phyloP scores from a whole-genome alignment of 2,797 vertebrate genomes.

The Spondyliosoma cantharus region DNA sequence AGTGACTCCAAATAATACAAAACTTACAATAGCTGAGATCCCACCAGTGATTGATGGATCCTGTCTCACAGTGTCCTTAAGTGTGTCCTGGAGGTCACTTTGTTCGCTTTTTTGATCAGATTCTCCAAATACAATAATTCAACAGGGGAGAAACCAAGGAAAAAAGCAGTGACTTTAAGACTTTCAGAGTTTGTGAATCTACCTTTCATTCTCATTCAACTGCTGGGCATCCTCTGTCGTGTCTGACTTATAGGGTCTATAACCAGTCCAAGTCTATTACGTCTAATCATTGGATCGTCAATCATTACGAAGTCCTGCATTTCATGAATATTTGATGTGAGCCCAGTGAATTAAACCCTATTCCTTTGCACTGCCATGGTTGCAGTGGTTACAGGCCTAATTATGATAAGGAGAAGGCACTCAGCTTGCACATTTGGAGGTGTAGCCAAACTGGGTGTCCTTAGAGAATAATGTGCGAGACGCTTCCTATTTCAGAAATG shows the following conservation, averaged over 20 bases:
- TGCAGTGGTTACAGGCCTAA: conserved; percentile 53
- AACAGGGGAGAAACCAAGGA: neutral
- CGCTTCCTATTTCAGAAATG: conserved; percentile 51
- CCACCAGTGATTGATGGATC: neutral
- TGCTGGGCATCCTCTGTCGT: conserved; percentile 27
- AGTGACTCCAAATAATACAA: neutral
- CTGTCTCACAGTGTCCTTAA: neutral
- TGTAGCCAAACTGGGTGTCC: conserved; percentile 54
- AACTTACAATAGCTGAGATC: neutral
- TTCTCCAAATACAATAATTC: neutral
- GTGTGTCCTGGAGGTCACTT: conserved; percentile 11
- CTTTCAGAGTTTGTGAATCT: conserved; percentile 38
- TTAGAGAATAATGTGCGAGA: conserved; percentile 52
- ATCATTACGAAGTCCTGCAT: conserved; percentile 58
- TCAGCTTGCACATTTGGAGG: conserved; percentile 30
- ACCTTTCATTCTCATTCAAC: conserved; percentile 31
- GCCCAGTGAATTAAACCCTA: conserved; percentile 52
- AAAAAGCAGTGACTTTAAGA: conserved; percentile 3
- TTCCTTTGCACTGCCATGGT: conserved; percentile 45
- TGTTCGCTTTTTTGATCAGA: neutral
- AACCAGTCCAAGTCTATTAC: conserved; percentile 60
- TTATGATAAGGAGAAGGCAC: conserved; percentile 47
- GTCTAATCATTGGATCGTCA: conserved; percentile 55
- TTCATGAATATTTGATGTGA: conserved; percentile 66
- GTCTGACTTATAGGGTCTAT: conserved; percentile 55